phyloP scores from a whole-genome alignment of 2,797 vertebrate species.

The Bothrops alternatus region DNA sequence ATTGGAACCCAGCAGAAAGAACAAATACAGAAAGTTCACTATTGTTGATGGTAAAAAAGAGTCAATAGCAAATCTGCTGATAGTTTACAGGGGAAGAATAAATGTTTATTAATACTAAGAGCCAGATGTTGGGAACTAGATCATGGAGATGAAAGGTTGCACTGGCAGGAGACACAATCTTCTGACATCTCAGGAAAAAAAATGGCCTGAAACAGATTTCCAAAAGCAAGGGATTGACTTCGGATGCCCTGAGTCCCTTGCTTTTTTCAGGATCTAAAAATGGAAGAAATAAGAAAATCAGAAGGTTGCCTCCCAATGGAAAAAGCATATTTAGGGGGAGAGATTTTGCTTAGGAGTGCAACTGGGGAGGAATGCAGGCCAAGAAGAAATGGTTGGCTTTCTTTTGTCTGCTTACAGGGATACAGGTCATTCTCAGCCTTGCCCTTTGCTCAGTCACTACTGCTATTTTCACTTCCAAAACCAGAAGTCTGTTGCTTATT shows the following conservation, averaged over 20 bases:
- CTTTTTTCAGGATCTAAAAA: background rate
- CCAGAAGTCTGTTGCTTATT: background rate
- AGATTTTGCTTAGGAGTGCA: background rate
- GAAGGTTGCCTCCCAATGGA: background rate
- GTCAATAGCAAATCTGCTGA: background rate
- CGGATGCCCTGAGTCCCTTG: background rate
- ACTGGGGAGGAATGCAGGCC: background rate
- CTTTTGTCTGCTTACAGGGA: background rate
- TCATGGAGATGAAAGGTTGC: background rate
- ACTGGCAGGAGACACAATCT: background rate
- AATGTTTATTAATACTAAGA: background rate
- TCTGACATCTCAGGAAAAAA: background rate
- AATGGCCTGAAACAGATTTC: background rate
- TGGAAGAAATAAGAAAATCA: background rate
- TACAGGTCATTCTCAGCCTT: background rate
- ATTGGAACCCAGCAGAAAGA: background rate
- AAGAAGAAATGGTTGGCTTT: background rate
- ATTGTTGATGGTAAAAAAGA: background rate
- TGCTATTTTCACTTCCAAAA: background rate
- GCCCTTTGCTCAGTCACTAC: background rate
- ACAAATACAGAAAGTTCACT: background rate
- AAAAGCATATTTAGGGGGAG: background rate
- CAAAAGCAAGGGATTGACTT: background rate
- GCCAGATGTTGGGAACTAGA: background rate
- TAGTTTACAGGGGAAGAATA: background rate